Evolutionary conservation across 2,113 vertebrate genomes (phyloP).

Genomic region (Phaethornis superciliosus): DNA sequence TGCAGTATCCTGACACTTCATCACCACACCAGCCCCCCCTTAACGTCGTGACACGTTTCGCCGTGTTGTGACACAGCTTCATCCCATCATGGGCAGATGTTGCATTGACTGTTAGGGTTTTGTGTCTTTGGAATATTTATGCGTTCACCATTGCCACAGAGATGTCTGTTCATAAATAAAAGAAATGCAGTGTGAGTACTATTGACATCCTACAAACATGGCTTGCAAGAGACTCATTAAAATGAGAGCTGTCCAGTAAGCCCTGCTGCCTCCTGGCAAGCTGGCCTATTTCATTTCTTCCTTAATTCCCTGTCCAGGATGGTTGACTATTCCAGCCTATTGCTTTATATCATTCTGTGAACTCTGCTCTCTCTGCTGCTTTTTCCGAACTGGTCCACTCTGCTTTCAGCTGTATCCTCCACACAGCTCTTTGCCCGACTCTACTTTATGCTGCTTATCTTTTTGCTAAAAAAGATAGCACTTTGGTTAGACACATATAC

Average conservation of each 20-base stretch:
- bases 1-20: not conserved
- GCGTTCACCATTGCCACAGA: not conserved
- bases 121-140: not conserved
- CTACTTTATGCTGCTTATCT: not conserved
- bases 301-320: conserved; percentile 11
- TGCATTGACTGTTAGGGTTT: rapidly evolving
- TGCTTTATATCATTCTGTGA: not conserved
- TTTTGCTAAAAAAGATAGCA: conserved; percentile 26
- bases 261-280: conserved; percentile 29
- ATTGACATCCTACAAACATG: not conserved
- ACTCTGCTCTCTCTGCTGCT: not conserved
- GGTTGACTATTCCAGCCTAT: not conserved
- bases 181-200: not conserved
- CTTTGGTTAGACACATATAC: not conserved
- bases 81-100: not conserved
- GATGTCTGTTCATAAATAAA: not conserved
- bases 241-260: conserved; percentile 29
- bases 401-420: not conserved
- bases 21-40: rapidly evolving
- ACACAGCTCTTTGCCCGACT: conserved; percentile 18
- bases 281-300: not conserved
- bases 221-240: not conserved
- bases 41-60: not conserved
- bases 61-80: not conserved
- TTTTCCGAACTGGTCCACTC: not conserved